Evolutionary conservation across 37 sponge, comb jelly and placozoan genomes (phyloP).

Genomic region (Diacarnus erythraeanus): DNA sequence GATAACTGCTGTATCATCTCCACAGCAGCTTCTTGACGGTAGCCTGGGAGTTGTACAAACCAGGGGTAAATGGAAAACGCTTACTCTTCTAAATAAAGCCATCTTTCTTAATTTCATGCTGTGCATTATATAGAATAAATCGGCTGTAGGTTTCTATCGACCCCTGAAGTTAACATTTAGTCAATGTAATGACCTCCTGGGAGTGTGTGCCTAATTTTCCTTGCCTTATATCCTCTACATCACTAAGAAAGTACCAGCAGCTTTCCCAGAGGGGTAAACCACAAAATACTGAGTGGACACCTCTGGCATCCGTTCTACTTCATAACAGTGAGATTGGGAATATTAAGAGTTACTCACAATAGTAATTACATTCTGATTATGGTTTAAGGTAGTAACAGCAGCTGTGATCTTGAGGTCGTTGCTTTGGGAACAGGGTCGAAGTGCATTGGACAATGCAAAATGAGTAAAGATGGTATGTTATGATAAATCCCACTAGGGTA

Average conservation of each 20-base stretch:
- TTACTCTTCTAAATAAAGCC: neutral
- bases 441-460: constrained; percentile 79
- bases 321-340: neutral
- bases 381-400: neutral
- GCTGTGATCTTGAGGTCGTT: constrained; percentile 48
- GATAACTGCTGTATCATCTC: neutral
- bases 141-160: neutral
- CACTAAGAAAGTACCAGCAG: constrained; percentile 41
- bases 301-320: constrained; percentile 52
- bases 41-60: neutral
- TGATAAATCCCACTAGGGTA: no score
- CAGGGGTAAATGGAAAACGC: neutral
- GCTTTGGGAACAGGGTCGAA: constrained; percentile 93
- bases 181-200: neutral
- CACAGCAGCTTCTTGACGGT: neutral
- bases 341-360: no score
- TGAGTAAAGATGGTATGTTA: constrained; percentile 58
- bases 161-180: neutral
- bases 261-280: constrained; percentile 72
- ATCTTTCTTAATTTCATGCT: neutral
- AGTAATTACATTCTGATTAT: neutral
- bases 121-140: neutral
- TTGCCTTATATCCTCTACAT: neutral
- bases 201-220: neutral
- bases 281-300: constrained; percentile 69